Base-by-base conservation (phyloP, 2,113 vertebrate species). In the Peromyscus californicus region DNA sequence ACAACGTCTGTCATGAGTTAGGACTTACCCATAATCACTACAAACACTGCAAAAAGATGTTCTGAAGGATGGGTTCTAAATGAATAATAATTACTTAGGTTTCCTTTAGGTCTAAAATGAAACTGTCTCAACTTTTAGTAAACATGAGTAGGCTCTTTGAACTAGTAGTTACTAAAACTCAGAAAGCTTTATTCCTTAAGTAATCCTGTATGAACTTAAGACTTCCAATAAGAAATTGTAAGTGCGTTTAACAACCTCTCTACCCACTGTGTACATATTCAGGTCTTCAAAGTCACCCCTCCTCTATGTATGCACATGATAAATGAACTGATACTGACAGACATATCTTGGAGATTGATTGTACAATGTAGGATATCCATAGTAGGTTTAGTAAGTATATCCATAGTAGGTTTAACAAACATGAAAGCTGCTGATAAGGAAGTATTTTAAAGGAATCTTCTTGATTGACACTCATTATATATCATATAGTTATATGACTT, bases 1-100 rank as follows among this genome's bases (percentile, higher is more conserved):
- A 79, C n/a, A 90, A 97, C 93, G 48, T 61, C 45, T 67, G 16
- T 54, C 42, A 57, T 80, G 76, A 97, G 54, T 51, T 90, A 93
- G 22, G 65, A 91, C 75, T 95, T 94, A 90, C 75, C 83, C 57
- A 29, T 24, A 45, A 69, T 88, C 70, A 76, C 42, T 72, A 85
- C 17, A 92, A 90, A 67, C 8, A 33, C 1, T 12, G 10, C 5
- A 33, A 51, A 69, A 36, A 82, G 36, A 72, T 17, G 21, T 26
- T 29, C 59, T 61, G 89, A 91, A 90, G 70, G 54, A 82, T 94
- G 31, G 70, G 8, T n/a, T 42, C 19, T 11, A 94, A 87, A 83
- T 80, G 36, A 90, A 51, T 67, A 83, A 48, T 78, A 74, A 90
- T 51, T 82, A 39, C 10, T 61, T 92, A 54, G 26, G 70, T 85